Conservation (phyloP, 2,888 invertebrate species). For the Monoplex corrugatus region DNA sequence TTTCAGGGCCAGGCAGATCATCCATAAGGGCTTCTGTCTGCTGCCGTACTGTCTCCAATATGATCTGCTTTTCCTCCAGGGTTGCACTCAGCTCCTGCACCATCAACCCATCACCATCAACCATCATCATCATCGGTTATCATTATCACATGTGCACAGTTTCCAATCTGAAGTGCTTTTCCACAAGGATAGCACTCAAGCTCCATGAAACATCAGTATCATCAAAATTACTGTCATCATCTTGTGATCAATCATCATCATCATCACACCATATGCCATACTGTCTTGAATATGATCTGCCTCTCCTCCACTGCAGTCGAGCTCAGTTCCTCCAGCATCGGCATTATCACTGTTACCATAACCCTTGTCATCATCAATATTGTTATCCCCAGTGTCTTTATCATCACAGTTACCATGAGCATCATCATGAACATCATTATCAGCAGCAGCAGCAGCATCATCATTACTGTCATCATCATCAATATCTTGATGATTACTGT, state of each 20-base stretch:
- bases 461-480: background rate
- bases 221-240: background rate
- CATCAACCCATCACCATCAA: background rate
- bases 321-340: background rate
- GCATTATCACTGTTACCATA: background rate
- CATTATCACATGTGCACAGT: background rate
- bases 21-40: constrained; percentile 67
- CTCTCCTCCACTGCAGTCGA: too few relatives aligned
- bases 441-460: background rate
- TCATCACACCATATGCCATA: too few relatives aligned
- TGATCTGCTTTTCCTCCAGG: constrained; percentile 91
- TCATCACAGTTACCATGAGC: background rate
- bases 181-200: too few relatives aligned
- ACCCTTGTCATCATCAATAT: background rate
- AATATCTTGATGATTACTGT: too few relatives aligned
- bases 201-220: background rate
- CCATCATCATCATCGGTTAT: background rate
- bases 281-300: too few relatives aligned
- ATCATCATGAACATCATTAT: background rate
- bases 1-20: constrained; percentile 89
- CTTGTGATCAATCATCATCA: background rate
- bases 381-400: background rate
- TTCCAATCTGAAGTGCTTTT: too few relatives aligned
- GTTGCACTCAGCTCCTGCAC: constrained; percentile 85
- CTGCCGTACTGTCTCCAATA: constrained; percentile 86